phyloP scores from a whole-genome alignment of 2,888 invertebrate genomes.

The Bombyx huttoni region DNA sequence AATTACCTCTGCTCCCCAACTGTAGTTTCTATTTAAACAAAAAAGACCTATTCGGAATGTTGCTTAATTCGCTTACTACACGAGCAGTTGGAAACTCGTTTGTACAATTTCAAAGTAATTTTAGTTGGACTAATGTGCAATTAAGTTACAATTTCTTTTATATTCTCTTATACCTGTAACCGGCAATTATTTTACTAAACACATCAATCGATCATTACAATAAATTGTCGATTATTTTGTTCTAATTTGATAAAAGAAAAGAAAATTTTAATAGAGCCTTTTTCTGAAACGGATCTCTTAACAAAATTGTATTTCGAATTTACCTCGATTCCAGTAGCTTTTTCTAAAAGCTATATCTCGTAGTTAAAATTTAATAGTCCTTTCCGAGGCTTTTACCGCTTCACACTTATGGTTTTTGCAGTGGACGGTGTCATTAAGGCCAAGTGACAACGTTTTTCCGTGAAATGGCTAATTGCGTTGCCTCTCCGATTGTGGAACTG shows the following conservation, averaged over 20 bases:
- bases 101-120: conserved; percentile 16
- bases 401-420: conserved; percentile 12
- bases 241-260: no score
- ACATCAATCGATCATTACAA: not conserved
- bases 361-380: no score
- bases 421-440: conserved; percentile 24
- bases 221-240: not conserved
- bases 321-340: no score
- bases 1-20: conserved; percentile 8
- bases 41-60: conserved; percentile 28
- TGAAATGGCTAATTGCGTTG: conserved; percentile 30
- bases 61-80: conserved; percentile 27
- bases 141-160: conserved; percentile 12
- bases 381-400: no score
- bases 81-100: conserved; percentile 23
- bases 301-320: no score
- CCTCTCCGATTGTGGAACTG: conserved; percentile 25
- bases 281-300: no score
- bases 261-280: no score
- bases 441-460: conserved; percentile 25
- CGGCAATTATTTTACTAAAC: not conserved
- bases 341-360: no score
- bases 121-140: conserved; percentile 9
- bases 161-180: not conserved
- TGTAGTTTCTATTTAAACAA: conserved; percentile 20